Conservation (phyloP, 2,888 invertebrate species). For the Choristoneura rosaceana region DNA sequence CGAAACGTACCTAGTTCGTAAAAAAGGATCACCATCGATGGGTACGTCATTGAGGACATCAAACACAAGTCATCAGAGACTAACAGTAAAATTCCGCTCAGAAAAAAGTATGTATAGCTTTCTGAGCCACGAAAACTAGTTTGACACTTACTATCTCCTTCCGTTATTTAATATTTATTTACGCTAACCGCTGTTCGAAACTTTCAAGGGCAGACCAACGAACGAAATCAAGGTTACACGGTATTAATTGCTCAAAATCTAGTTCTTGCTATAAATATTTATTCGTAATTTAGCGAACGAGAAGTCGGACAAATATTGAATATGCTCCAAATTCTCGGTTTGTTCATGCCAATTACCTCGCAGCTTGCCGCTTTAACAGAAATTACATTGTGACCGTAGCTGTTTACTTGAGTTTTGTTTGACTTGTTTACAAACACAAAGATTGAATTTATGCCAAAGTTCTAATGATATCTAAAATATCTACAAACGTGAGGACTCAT, state of each 20-base stretch:
- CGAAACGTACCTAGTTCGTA: too few relatives aligned
- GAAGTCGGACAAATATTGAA: neutral
- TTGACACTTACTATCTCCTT: constrained; percentile 11
- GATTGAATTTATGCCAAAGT: neutral
- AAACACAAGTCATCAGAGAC: too few relatives aligned
- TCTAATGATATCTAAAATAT: neutral
- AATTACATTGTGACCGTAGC: neutral
- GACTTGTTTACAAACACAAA: neutral
- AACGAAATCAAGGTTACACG: constrained; percentile 3
- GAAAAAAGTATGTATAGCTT: neutral
- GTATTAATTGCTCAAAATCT: neutral
- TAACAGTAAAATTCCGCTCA: too few relatives aligned
- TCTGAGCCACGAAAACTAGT: constrained; percentile 4
- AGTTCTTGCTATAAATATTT: constrained; percentile 1
- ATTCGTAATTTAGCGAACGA: neutral
- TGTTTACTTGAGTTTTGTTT: neutral
- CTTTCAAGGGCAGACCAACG: constrained; percentile 7
- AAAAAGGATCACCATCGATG: too few relatives aligned
- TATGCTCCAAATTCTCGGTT: neutral
- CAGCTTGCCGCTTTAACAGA: neutral
- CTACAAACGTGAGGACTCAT: too few relatives aligned
- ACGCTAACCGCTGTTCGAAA: neutral
- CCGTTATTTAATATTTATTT: constrained; percentile 2
- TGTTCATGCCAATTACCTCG: constrained; percentile 1
- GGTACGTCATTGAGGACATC: too few relatives aligned